Conservation (phyloP, 2,113 vertebrate genomes). For the Balaeniceps rex region DNA sequence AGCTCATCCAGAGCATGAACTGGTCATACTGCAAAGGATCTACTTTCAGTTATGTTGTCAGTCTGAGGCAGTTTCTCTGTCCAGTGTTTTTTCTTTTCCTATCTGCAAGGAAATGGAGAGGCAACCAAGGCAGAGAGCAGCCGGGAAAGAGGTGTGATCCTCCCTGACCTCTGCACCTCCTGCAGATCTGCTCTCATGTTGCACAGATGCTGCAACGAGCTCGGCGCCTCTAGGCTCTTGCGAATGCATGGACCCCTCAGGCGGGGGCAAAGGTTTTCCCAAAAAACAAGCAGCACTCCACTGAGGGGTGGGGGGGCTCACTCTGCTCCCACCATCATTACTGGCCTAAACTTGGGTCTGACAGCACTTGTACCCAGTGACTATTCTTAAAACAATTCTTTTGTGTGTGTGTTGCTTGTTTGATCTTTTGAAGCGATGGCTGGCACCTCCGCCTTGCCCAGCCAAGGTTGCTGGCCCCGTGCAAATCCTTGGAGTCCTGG, state of each 20-base stretch:
- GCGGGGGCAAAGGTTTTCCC: not conserved
- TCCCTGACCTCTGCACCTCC: not conserved
- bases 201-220: not conserved
- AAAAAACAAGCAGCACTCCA: not conserved
- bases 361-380: not conserved
- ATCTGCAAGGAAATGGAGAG: not conserved
- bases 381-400: not conserved
- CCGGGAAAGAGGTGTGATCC: not conserved
- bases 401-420: not conserved
- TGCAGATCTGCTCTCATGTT: accelerated
- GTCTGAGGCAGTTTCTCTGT: not conserved
- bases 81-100: not conserved
- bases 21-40: not conserved
- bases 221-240: accelerated
- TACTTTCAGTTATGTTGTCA: not conserved
- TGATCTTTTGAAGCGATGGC: not conserved
- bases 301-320: accelerated
- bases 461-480: not conserved
- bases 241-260: accelerated
- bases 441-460: not conserved
- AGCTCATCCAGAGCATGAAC: not conserved
- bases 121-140: not conserved
- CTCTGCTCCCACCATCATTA: not conserved
- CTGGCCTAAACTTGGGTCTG: not conserved
- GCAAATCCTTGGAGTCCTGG: constrained; percentile 54